A percentile compares a stretch with the other conserved stretches of the same genome.
phyloP scores from a whole-genome alignment of 2,888 invertebrate species.

The Odontocolon sp. region DNA sequence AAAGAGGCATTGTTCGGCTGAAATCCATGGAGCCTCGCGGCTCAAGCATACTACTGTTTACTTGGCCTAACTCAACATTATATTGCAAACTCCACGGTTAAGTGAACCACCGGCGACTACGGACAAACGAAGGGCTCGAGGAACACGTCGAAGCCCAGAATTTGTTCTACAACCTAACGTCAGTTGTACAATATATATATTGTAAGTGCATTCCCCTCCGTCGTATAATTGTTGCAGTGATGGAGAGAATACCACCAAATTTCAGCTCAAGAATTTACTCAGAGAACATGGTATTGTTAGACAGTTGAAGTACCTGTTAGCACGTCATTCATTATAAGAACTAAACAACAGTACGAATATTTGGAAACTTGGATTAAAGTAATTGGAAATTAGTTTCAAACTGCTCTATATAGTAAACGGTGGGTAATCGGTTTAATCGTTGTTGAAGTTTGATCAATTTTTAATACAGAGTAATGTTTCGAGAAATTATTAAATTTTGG shows the following conservation, averaged over 20 bases:
- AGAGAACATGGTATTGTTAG: neutral
- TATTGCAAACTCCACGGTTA: conserved; percentile 52
- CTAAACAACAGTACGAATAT: no score
- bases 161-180: conserved; percentile 21
- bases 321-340: no score
- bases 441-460: conserved; percentile 30
- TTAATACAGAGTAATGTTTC: conserved; percentile 12
- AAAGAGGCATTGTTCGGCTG: conserved; percentile 75
- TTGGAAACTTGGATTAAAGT: no score
- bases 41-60: conserved; percentile 69
- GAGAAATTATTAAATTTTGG: conserved; percentile 33
- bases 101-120: conserved; percentile 4
- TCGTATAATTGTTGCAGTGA: conserved; percentile 8
- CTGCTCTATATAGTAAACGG: neutral
- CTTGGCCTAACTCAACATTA: conserved; percentile 76
- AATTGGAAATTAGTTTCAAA: neutral
- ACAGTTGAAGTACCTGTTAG: neutral
- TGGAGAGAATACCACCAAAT: conserved; percentile 29
- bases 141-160: conserved; percentile 34
- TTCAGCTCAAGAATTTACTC: conserved; percentile 19
- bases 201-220: neutral
- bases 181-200: conserved; percentile 16
- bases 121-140: neutral
- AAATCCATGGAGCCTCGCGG: conserved; percentile 67
- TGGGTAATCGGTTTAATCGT: conserved; percentile 5